A percentile compares a stretch with the other conserved stretches of the same genome.
Conservation (phyloP, 2,888 invertebrate species). For the Beris chalybata region DNA sequence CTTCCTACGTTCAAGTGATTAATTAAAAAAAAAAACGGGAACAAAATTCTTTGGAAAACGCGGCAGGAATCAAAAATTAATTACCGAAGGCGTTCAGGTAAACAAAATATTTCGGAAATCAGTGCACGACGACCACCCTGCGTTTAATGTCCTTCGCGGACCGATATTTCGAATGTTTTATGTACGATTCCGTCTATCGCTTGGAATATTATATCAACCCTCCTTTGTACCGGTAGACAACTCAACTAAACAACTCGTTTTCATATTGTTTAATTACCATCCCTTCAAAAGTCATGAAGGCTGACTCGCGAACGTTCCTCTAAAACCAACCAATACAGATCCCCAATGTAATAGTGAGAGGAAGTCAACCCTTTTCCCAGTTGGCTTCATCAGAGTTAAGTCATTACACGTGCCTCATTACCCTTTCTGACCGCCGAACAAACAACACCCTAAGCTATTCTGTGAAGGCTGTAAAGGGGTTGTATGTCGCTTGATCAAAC, state of each 20-base stretch:
- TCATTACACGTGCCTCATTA: conserved; percentile 32
- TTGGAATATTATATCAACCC: conserved; percentile 21
- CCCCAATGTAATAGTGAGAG: not conserved
- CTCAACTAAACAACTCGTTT: not conserved
- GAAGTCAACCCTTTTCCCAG: conserved; percentile 7
- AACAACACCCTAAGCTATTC: conserved; percentile 15
- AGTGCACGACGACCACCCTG: too few relatives aligned
- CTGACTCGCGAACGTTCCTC: not conserved
- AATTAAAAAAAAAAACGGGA: conserved; percentile 1
- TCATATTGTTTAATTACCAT: conserved; percentile 24
- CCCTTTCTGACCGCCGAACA: conserved; percentile 30
- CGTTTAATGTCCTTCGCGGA: too few relatives aligned
- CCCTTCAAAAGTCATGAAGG: conserved; percentile 10
- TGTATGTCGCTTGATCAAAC: too few relatives aligned
- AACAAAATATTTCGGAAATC: too few relatives aligned
- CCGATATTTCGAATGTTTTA: conserved; percentile 19
- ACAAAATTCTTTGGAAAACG: too few relatives aligned
- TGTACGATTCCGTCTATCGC: conserved; percentile 13
- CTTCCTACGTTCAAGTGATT: conserved; percentile 10
- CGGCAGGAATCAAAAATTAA: conserved; percentile 21
- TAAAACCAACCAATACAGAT: too few relatives aligned
- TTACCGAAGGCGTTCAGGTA: conserved; percentile 17
- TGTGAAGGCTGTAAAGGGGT: too few relatives aligned
- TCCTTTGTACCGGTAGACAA: conserved; percentile 16
- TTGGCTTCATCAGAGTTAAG: conserved; percentile 23